Conservation (phyloP, 1,140 invertebrate genomes). For the Drosophila ohnishii region DNA sequence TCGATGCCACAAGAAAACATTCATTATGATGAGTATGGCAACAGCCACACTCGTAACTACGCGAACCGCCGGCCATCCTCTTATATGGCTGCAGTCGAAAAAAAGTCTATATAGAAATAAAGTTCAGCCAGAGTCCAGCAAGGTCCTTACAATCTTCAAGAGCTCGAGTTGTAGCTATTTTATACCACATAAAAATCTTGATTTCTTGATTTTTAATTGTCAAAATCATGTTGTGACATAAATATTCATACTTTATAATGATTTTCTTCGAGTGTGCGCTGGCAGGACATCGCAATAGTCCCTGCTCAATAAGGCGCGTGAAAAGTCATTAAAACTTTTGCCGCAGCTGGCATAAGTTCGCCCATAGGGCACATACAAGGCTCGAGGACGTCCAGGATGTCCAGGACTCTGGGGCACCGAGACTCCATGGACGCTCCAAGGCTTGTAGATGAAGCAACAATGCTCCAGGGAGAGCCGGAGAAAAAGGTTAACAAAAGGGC, state of each 20-base stretch:
- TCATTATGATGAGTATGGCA: slow-evolving; percentile 51
- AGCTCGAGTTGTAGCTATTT: too few relatives aligned
- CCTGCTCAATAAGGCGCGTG: slow-evolving; percentile 62
- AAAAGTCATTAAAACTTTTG: slow-evolving; percentile 79
- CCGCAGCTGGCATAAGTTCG: slow-evolving; percentile 40
- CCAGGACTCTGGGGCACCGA: neutral
- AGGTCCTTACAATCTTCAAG: too few relatives aligned
- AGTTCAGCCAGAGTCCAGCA: too few relatives aligned
- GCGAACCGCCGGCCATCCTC: slow-evolving; percentile 1
- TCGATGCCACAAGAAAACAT: slow-evolving; percentile 55
- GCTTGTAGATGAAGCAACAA: neutral
- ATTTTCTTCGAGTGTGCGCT: slow-evolving; percentile 2
- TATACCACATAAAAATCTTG: too few relatives aligned
- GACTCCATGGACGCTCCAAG: neutral
- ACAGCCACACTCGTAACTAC: slow-evolving; percentile 29
- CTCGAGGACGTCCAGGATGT: neutral
- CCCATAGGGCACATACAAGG: slow-evolving; percentile 27
- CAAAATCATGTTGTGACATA: neutral
- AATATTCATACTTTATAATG: too few relatives aligned
- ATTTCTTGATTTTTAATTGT: neutral
- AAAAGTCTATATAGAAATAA: neutral
- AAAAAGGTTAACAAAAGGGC: slow-evolving; percentile 69
- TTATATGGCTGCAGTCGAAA: slow-evolving; percentile 19
- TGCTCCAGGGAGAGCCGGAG: slow-evolving; percentile 6
- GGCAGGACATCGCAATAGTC: slow-evolving; percentile 36